Evolutionary conservation across 92 coral and sea anemone genomes (phyloP).

Genomic region (Epizoanthus illoricatus): DNA sequence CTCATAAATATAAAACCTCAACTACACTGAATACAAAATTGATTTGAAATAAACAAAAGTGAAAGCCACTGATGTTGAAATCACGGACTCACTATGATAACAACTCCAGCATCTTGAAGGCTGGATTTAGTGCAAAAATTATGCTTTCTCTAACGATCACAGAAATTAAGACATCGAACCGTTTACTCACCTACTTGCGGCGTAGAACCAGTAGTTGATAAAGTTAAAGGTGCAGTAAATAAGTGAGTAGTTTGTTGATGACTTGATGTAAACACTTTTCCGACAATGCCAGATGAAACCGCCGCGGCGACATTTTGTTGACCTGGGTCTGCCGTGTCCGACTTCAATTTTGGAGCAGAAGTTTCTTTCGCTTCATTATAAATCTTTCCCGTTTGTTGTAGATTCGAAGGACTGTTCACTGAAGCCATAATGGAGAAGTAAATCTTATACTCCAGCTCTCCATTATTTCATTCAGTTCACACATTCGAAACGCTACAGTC

Average conservation of each 20-base stretch:
- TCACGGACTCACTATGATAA: not conserved
- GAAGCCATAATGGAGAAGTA: constrained; percentile 15
- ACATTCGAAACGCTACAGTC: constrained; percentile 10
- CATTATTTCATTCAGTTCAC: constrained; percentile 30
- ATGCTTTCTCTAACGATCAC: not conserved
- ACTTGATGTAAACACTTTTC: constrained; percentile 31
- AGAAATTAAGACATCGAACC: not conserved
- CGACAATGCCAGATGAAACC: constrained; percentile 31
- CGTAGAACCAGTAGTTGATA: constrained; percentile 19
- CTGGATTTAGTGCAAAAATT: not conserved
- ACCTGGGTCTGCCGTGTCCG: constrained; percentile 2
- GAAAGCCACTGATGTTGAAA: not conserved
- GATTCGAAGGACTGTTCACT: constrained; percentile 25
- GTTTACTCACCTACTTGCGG: constrained; percentile 39
- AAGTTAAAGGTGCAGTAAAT: constrained; percentile 31
- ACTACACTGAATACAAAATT: not conserved
- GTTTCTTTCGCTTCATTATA: constrained; percentile 19
- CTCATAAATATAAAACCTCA: not conserved
- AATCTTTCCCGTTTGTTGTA: constrained; percentile 14
- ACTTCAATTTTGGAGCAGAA: constrained; percentile 10
- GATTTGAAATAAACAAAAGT: not conserved
- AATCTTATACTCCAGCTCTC: not conserved
- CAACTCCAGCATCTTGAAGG: not conserved
- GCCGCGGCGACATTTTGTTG: not conserved
- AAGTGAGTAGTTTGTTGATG: constrained; percentile 25